Percentiles rank a stretch among this genome's conserved stretches.
Evolutionary conservation across 37 sponge, comb jelly and placozoan species (phyloP).

Genomic region (Crambe crambe): DNA sequence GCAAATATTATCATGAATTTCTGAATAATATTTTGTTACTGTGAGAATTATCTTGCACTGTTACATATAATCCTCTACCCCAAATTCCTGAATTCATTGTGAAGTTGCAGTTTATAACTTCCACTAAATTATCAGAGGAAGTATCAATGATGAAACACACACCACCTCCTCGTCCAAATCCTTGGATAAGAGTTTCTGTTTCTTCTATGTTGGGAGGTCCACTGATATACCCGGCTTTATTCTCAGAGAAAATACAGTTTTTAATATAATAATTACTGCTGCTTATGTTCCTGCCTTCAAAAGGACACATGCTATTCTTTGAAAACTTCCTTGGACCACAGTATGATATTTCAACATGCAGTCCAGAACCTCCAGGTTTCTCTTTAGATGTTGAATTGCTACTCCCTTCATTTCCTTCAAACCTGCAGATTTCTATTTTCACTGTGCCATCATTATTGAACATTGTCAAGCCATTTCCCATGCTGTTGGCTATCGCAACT

Average conservation of each 20-base stretch:
- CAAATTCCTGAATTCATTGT: slow-evolving; percentile 36
- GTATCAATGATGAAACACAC: slow-evolving; percentile 32
- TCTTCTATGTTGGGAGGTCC: too few relatives aligned
- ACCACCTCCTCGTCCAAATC: slow-evolving; percentile 43
- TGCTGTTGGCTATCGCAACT: not conserved
- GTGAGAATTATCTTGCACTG: not conserved
- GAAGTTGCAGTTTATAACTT: slow-evolving; percentile 19
- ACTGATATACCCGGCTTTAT: too few relatives aligned
- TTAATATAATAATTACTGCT: too few relatives aligned
- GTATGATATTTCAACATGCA: not conserved
- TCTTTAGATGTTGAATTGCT: not conserved
- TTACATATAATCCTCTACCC: slow-evolving; percentile 39
- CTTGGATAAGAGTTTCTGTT: not conserved
- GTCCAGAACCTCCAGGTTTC: not conserved
- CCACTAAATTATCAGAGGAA: slow-evolving; percentile 19
- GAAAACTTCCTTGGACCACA: not conserved
- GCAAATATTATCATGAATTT: not conserved
- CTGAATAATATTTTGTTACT: not conserved
- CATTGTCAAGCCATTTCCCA: not conserved
- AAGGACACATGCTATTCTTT: too few relatives aligned
- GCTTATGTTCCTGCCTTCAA: too few relatives aligned
- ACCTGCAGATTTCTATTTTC: not conserved
- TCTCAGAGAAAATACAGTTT: too few relatives aligned
- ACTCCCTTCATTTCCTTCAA: not conserved
- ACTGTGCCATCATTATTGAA: not conserved